These are phyloP conservation scores for Poecilia latipinna DNA, from an alignment of 2,113 vertebrate genomes.

Conservation along the genomic window DNA sequence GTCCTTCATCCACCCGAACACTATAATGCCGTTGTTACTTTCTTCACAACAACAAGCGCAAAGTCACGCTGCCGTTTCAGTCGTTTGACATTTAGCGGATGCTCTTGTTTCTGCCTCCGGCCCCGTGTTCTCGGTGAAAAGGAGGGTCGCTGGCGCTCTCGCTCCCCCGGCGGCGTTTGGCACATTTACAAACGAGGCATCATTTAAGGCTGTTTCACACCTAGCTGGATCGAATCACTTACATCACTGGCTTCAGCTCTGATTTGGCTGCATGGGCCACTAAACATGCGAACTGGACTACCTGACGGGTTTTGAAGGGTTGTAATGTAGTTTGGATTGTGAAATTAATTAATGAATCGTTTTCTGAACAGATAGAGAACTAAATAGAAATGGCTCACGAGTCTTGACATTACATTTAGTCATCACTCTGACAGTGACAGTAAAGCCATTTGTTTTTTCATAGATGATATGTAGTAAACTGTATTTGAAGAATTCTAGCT, in stretches of 20 bases:
- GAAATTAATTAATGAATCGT: not conserved
- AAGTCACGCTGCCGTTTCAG: conserved; percentile 46
- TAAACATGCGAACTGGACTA: conserved; percentile 9
- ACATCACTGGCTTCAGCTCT: conserved; percentile 19
- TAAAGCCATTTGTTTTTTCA: too few relatives aligned
- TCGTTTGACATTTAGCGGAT: conserved; percentile 66
- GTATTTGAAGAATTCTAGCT: too few relatives aligned
- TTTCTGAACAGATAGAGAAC: not conserved
- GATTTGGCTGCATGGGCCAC: conserved; percentile 1
- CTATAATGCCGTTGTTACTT: conserved; percentile 18
- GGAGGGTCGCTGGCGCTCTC: conserved; percentile 19
- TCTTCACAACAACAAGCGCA: conserved; percentile 26
- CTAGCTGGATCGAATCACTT: conserved; percentile 32
- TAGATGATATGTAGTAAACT: too few relatives aligned
- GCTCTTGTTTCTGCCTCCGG: conserved; percentile 59
- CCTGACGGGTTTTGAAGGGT: not conserved
- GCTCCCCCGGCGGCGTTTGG: conserved; percentile 26
- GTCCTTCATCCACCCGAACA: conserved; percentile 17
- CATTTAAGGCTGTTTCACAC: conserved; percentile 45
- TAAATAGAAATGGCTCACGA: not conserved
- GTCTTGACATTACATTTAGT: not conserved
- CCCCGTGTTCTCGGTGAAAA: conserved; percentile 30
- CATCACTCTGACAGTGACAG: too few relatives aligned
- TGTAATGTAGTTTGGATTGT: not conserved
- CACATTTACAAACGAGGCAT: conserved; percentile 9